Percentiles rank a stretch among this genome's conserved stretches.
phyloP scores from a whole-genome alignment of 64 coral and sea anemone species.

The Acropora yongei region DNA sequence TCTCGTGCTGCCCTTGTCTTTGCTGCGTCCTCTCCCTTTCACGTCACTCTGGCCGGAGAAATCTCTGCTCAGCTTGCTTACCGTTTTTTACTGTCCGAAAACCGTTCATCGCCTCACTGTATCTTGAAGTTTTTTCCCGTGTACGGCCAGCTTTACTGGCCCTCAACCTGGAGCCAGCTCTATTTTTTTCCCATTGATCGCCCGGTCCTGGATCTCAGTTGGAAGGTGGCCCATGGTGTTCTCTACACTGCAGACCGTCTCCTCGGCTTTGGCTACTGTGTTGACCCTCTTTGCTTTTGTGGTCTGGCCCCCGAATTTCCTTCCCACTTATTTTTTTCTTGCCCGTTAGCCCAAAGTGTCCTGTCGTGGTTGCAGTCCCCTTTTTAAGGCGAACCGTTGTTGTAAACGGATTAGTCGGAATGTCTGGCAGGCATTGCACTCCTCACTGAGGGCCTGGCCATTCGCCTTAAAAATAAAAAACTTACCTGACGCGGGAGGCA shows the following conservation, averaged over 20 bases:
- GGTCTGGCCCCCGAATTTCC: not conserved
- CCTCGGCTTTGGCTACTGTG: not conserved
- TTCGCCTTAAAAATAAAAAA: no score
- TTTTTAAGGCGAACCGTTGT: no score
- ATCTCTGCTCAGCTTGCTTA: not conserved
- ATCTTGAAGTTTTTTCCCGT: not conserved
- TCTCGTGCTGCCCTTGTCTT: not conserved
- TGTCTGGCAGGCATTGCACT: no score
- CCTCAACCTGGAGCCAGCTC: not conserved
- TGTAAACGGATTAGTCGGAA: no score
- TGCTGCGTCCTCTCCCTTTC: not conserved
- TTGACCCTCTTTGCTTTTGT: not conserved
- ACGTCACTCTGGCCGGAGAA: not conserved
- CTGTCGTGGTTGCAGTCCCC: not conserved
- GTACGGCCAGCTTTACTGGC: not conserved
- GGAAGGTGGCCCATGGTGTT: conserved; percentile 42
- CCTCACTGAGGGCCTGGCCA: no score
- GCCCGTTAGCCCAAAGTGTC: not conserved
- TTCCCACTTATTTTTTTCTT: conserved; percentile 12
- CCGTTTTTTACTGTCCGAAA: not conserved
- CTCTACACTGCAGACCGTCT: not conserved
- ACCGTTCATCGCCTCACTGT: not conserved
- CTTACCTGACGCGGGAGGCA: no score
- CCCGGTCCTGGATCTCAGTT: not conserved
- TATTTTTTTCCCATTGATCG: not conserved